Base-by-base conservation (phyloP, 2,113 vertebrate species). In the Macaca nemestrina region DNA sequence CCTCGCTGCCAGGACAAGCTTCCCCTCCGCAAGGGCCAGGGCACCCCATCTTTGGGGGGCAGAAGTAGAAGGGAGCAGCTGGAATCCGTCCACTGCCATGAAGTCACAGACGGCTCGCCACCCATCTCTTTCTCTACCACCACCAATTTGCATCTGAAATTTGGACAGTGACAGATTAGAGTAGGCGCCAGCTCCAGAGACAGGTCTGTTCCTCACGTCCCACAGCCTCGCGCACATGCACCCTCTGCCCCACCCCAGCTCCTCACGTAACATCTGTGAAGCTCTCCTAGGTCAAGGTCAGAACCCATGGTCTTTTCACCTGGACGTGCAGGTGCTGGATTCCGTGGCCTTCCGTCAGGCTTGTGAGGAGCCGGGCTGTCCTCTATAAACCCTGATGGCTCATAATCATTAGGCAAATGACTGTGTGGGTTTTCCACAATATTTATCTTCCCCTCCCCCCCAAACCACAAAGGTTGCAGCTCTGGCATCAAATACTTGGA, bases 401-500 rank as follows among this genome's bases (percentile, higher is more conserved):
- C 45, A n/a, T 27, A 27, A 79, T 95, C 88, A 73, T 61, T 81
- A 76, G 48, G 80, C 18, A 59, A 93, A 91, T 83, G 95, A 83
- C 82, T 76, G n/a, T 43, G 61, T 82, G 92, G 82, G 59, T 93
- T 97, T 96, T 96, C 97, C 86, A 95, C 83, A 96, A 45, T 97
- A 90, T 97, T 95, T 97, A 79, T 97, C 89, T 95, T 78, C 45
- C 61, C 61, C 61, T 83, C 38, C 59, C 82, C n/a, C 79, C 55
- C 68, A 80, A 79, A 90, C 87, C 97, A 89, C 95, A 75, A 70
- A 59, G 92, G 82, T 79, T 91, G 85, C 61, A 80, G 89, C 55
- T 89, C 93, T 97, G 90, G 94, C 96, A 94, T 67, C 90, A 50
- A 14, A 68, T 82, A 59, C 96, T 90, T 98, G 96, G 97, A 93